phyloP scores from a whole-genome alignment of 2,797 vertebrate genomes.

The Scolopax rusticola region DNA sequence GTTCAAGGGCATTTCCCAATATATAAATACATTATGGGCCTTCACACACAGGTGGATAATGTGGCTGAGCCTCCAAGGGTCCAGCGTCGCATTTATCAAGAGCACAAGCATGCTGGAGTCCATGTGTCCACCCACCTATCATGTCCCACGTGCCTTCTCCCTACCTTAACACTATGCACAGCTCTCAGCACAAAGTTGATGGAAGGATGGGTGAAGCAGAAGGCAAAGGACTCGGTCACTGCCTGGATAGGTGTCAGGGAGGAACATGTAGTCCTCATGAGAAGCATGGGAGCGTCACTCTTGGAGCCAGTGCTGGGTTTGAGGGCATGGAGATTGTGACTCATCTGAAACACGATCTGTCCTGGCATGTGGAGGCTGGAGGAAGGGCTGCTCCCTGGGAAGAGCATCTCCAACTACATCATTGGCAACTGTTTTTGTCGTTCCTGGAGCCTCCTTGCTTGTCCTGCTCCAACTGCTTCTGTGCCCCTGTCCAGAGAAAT shows the following conservation, averaged over 20 bases:
- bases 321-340: background rate
- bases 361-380: background rate
- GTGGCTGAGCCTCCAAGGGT: background rate
- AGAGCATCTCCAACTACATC: background rate
- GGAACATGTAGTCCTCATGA: accelerated
- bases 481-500: background rate
- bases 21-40: background rate
- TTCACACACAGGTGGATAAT: accelerated
- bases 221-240: background rate
- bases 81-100: background rate
- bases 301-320: background rate
- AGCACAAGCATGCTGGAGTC: accelerated
- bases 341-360: background rate
- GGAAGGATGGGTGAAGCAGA: background rate
- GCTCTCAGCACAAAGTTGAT: background rate
- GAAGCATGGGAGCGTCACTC: accelerated
- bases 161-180: accelerated
- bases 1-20: background rate
- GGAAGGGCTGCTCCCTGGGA: background rate
- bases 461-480: background rate
- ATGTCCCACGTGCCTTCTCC: background rate
- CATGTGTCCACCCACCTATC: background rate
- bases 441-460: background rate
- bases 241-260: background rate
- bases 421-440: background rate